phyloP scores from a whole-genome alignment of 2,113 vertebrate species.

The Dipodomys merriami region DNA sequence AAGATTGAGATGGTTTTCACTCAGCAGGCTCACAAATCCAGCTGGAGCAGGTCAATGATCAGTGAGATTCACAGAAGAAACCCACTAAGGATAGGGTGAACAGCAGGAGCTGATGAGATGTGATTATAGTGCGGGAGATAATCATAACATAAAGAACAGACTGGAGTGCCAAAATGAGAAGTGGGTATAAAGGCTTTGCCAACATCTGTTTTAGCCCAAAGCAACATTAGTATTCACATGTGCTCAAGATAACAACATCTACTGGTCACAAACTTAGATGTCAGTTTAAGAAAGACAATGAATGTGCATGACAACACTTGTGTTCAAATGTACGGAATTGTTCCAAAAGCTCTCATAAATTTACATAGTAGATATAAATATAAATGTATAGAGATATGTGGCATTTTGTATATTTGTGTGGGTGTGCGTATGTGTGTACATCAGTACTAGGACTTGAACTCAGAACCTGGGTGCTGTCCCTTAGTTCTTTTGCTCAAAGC shows the following conservation, averaged over 20 bases:
- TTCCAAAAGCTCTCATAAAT: neutral
- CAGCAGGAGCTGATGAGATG: slow-evolving; percentile 61
- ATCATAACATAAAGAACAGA: slow-evolving; percentile 47
- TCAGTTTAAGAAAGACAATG: neutral
- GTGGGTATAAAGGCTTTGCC: slow-evolving; percentile 41
- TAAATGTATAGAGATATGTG: neutral
- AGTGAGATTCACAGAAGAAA: slow-evolving; percentile 48
- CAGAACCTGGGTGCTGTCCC: neutral
- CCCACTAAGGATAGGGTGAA: neutral
- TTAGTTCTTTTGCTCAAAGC: too few species aligned
- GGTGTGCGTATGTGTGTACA: neutral
- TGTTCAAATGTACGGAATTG: slow-evolving; percentile 3
- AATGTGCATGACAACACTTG: neutral
- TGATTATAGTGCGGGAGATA: slow-evolving; percentile 47
- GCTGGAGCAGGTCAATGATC: neutral
- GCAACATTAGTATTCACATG: slow-evolving; percentile 44
- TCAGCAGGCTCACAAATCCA: slow-evolving; percentile 26
- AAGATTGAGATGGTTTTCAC: slow-evolving; percentile 43
- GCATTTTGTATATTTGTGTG: fast-evolving
- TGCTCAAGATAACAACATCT: neutral
- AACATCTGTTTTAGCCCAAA: slow-evolving; percentile 56
- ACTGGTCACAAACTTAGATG: neutral
- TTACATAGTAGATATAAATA: neutral
- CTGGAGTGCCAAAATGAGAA: slow-evolving; percentile 28
- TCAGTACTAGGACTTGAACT: neutral